Base-by-base conservation (phyloP, 2,888 invertebrate species). In the Atrina japonica region DNA sequence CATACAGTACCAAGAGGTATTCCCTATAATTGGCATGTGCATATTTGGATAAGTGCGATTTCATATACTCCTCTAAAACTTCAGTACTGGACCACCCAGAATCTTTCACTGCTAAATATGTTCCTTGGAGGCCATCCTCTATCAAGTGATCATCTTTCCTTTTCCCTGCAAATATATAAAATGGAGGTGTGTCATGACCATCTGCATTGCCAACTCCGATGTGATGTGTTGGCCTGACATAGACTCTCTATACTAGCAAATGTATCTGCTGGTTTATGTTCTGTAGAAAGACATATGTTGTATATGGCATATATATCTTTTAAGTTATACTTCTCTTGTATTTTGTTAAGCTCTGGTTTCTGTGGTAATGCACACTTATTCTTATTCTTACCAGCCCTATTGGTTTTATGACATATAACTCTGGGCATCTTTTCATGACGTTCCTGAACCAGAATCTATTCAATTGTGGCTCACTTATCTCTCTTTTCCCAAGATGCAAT, bases 351-450 rank as follows among this genome's bases (percentile, higher is more conserved):
- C 41, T 76, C 76, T 43, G 41, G 43, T 29, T 47, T 47, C 27
- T 73, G 71, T 25, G 35, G 14, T n/a, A 58, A 43, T n/a, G 66
- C 47, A 6, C 66, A 59, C 25, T 64, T 71, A 11, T 55, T 5
- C 70, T 23, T 16, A 67, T 69, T 0, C 56, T 40, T 3, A 59
- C 23, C n/a, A 68, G 56, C 9, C 69, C 65, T 47, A 61, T 45
- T 2, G 72, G 59, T 35, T 70, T 75, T 1, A 70, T 21, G 18
- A 65, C 63, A n/a, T 66, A 40, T 14, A 80, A 43, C 49, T 75
- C 66, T n/a, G 71, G 78, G 75, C 77, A 78, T 18, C 75, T 27
- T 2, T 30, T 52, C 64, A 73, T 72, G 47, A 78, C 73, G 25
- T 66, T 30, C 9, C 49, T n/a, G 47, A 59, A 77, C 78, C 80